A percentile compares a stretch with the other conserved stretches of the same genome.
These are phyloP conservation scores for Crax fasciolata DNA, from an alignment of 2,797 vertebrate genomes.

Conservation along the genomic window DNA sequence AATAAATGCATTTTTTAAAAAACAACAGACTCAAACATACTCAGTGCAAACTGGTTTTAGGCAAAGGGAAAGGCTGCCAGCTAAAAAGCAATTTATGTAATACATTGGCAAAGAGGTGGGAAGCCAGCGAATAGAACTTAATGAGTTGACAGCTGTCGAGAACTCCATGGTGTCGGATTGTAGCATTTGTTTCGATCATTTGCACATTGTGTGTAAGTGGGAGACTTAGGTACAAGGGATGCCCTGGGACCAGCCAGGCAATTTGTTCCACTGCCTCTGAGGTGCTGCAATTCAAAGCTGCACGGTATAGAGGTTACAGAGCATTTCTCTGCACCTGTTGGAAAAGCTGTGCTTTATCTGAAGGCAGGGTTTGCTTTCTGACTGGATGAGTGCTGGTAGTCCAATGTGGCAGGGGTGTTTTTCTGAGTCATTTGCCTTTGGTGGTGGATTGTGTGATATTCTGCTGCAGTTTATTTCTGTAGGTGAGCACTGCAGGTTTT, in stretches of 20 bases:
- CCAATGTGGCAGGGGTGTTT: not conserved
- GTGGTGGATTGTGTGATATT: not conserved
- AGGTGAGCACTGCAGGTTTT: not conserved
- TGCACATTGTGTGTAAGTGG: constrained; percentile 12
- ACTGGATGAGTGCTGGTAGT: not conserved
- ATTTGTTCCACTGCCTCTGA: constrained; percentile 52
- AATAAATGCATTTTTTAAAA: not conserved
- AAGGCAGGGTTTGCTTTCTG: not conserved
- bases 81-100: constrained; percentile 63
- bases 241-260: constrained; percentile 31
- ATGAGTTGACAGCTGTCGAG: constrained; percentile 61
- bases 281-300: not conserved
- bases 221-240: constrained; percentile 27
- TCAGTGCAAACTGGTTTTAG: constrained; percentile 32
- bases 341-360: constrained; percentile 7
- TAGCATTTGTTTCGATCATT: constrained; percentile 44
- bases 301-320: not conserved
- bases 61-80: constrained; percentile 24
- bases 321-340: not conserved
- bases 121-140: constrained; percentile 52
- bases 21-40: constrained; percentile 3
- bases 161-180: constrained; percentile 17
- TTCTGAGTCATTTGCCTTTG: not conserved
- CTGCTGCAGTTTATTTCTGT: not conserved
- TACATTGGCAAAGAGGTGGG: constrained; percentile 13